These are phyloP conservation scores for Hippocampus guttulatus DNA, from an alignment of 2,113 vertebrate species.

Conservation along the genomic window DNA sequence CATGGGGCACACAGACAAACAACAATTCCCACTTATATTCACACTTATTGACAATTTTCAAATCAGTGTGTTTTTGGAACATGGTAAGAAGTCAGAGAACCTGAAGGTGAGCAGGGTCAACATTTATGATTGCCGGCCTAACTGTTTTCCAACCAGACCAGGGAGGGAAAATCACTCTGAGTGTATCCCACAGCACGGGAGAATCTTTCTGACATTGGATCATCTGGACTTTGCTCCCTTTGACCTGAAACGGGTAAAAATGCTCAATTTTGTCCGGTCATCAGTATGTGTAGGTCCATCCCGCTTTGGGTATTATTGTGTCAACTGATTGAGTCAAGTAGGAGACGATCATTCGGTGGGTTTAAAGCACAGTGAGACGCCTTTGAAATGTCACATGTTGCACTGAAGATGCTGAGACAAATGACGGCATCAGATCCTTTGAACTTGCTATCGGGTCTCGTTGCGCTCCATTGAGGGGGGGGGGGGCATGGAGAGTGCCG, in stretches of 20 bases:
- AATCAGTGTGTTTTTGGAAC: neutral
- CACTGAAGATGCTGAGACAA: slow-evolving; percentile 58
- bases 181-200: neutral
- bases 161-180: neutral
- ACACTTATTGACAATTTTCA: too few relatives aligned
- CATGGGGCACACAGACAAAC: too few relatives aligned
- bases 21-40: too few relatives aligned
- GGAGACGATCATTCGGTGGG: neutral
- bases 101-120: neutral
- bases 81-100: neutral
- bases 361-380: neutral
- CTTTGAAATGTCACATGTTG: slow-evolving; percentile 57
- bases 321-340: neutral
- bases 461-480: slow-evolving; percentile 57
- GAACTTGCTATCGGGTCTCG: slow-evolving; percentile 67
- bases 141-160: neutral
- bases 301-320: neutral
- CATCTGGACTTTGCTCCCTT: neutral
- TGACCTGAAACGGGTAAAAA: neutral
- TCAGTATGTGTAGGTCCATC: neutral
- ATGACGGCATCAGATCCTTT: slow-evolving; percentile 64
- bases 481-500: slow-evolving; percentile 17
- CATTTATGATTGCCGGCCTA: neutral
- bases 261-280: neutral
- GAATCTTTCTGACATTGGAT: neutral